Conservation (phyloP, 2,113 vertebrate genomes). For the Gracilinanus agilis region DNA sequence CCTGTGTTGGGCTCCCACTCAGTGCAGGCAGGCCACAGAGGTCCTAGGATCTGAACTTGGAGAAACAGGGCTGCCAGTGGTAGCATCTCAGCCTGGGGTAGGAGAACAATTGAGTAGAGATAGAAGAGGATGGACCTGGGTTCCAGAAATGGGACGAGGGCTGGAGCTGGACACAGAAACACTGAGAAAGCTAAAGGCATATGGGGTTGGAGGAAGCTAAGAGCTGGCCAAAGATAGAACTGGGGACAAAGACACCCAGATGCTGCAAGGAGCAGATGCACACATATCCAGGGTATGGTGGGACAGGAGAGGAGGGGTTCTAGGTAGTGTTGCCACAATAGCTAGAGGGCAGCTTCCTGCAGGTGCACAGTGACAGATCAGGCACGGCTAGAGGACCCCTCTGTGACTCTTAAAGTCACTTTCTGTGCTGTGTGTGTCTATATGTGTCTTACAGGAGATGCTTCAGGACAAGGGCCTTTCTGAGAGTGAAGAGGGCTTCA, state of each 20-base stretch:
- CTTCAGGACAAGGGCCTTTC: constrained; percentile 97
- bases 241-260: constrained; percentile 4
- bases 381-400: constrained; percentile 16
- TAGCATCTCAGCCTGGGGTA: background rate
- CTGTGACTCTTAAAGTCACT: background rate
- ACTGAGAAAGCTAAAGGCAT: constrained; percentile 36
- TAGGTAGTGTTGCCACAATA: background rate
- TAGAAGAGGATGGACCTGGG: constrained; percentile 9
- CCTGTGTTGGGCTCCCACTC: background rate
- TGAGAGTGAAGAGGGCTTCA: constrained; percentile 92
- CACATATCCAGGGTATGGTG: constrained; percentile 36
- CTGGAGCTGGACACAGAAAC: constrained; percentile 45
- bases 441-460: constrained; percentile 90
- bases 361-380: background rate
- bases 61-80: background rate
- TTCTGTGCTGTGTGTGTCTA: constrained; percentile 33
- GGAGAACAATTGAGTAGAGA: background rate
- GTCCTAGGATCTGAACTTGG: background rate
- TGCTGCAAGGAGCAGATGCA: background rate
- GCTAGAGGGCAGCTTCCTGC: background rate
- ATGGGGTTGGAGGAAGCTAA: background rate
- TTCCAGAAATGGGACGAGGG: constrained; percentile 53
- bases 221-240: background rate
- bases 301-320: constrained; percentile 35
- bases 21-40: background rate